These are phyloP conservation scores for Mionectes olivaceus DNA, from an alignment of 2,797 vertebrate species.

Conservation along the genomic window DNA sequence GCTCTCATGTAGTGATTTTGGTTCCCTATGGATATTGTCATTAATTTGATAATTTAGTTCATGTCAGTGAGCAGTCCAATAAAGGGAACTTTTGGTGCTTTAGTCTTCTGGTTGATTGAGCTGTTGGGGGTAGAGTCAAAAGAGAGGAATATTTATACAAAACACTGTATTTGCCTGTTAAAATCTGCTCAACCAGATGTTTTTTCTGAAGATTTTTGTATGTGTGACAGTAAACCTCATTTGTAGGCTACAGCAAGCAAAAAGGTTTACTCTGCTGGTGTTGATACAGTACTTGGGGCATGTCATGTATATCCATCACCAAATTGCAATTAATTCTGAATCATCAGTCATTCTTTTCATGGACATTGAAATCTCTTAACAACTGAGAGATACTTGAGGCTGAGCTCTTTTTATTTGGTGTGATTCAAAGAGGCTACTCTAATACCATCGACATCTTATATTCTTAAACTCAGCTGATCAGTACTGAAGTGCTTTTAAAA, in stretches of 20 bases:
- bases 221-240: neutral
- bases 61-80: neutral
- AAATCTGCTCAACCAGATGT: neutral
- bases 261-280: neutral
- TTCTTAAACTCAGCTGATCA: neutral
- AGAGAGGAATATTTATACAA: neutral
- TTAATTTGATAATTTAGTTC: conserved; percentile 3
- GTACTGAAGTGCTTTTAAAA: neutral
- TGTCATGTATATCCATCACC: neutral
- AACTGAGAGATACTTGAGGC: neutral
- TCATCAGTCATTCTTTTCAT: neutral
- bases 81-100: neutral
- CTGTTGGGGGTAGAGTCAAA: neutral
- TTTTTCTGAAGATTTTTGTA: neutral
- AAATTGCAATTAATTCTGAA: neutral
- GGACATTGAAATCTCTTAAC: neutral
- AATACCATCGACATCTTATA: neutral
- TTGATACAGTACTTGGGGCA: neutral
- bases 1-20: neutral
- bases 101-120: neutral
- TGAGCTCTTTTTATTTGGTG: neutral
- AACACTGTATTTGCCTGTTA: neutral
- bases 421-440: neutral
- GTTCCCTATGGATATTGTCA: neutral
- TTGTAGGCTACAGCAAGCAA: neutral